Conservation (phyloP, 2,888 invertebrate genomes). For the Elysia crispata region DNA sequence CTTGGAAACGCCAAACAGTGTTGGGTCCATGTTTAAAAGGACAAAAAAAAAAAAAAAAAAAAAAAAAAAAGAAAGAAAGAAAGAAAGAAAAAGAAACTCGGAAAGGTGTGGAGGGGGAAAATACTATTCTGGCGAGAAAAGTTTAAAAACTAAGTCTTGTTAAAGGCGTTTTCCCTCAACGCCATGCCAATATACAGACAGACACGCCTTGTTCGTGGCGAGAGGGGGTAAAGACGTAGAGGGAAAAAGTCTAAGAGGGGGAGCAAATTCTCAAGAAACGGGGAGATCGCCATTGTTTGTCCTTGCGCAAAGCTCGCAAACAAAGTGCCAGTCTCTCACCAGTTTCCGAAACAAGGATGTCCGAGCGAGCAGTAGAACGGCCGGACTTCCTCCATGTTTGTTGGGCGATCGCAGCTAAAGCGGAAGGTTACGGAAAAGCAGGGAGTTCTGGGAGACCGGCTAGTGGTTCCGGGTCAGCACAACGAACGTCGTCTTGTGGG, state of each 20-base stretch:
- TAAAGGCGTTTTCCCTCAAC: no score
- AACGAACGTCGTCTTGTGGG: no score
- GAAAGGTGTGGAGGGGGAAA: not conserved
- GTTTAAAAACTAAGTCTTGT: no score
- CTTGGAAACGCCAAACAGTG: no score
- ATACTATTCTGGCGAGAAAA: no score
- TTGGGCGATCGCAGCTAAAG: not conserved
- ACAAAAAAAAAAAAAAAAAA: no score
- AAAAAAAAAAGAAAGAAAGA: not conserved
- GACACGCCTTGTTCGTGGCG: not conserved
- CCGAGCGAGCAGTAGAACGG: not conserved
- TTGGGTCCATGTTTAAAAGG: no score
- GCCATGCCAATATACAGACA: no score
- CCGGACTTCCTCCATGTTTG: not conserved
- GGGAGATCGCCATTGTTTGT: no score
- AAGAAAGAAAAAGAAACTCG: not conserved
- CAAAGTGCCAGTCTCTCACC: no score
- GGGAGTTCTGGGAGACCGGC: not conserved
- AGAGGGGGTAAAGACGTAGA: not conserved
- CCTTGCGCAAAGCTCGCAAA: no score
- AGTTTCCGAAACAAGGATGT: no score
- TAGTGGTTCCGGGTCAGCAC: not conserved
- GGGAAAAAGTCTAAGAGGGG: not conserved
- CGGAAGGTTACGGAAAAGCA: conserved; percentile 6
- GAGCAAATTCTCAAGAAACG: not conserved